These are phyloP conservation scores for Dichetophora obliterata DNA, from an alignment of 2,888 invertebrate species.

Conservation along the genomic window DNA sequence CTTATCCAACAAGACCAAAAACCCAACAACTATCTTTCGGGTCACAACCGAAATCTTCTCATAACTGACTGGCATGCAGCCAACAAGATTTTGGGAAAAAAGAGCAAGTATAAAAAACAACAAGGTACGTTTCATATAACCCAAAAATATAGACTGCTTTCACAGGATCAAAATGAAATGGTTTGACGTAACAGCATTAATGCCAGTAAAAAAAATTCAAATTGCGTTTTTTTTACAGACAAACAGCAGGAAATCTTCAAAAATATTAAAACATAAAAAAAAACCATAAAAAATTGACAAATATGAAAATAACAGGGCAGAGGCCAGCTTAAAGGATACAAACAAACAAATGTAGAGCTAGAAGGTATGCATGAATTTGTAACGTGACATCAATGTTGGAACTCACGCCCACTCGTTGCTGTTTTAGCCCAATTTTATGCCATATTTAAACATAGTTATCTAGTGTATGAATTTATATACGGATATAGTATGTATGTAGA, in stretches of 20 bases:
- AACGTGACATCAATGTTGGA: too few relatives aligned
- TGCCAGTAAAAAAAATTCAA: conserved; percentile 27
- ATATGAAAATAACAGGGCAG: conserved; percentile 13
- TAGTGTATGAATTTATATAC: background rate
- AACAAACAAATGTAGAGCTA: conserved; percentile 25
- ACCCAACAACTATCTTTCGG: background rate
- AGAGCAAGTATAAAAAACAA: conserved; percentile 15
- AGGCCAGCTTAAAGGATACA: conserved; percentile 40
- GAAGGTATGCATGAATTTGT: too few relatives aligned
- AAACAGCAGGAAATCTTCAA: too few relatives aligned
- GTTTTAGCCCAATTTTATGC: too few relatives aligned
- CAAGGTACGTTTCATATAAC: conserved; percentile 25
- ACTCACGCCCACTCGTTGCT: too few relatives aligned
- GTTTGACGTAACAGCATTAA: conserved; percentile 47
- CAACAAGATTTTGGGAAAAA: conserved; percentile 38
- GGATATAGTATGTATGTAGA: too few relatives aligned
- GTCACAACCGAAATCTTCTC: conserved; percentile 32
- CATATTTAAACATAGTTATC: background rate
- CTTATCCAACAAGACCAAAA: background rate
- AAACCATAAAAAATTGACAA: background rate
- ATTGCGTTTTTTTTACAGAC: too few relatives aligned
- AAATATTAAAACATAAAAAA: too few relatives aligned
- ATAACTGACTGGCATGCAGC: conserved; percentile 44
- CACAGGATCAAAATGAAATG: too few relatives aligned
- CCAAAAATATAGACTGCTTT: too few relatives aligned